A percentile compares a stretch with the other conserved stretches of the same genome.
Conservation (phyloP, 92 coral and sea anemone species). For the Virgularia gustaviana region DNA sequence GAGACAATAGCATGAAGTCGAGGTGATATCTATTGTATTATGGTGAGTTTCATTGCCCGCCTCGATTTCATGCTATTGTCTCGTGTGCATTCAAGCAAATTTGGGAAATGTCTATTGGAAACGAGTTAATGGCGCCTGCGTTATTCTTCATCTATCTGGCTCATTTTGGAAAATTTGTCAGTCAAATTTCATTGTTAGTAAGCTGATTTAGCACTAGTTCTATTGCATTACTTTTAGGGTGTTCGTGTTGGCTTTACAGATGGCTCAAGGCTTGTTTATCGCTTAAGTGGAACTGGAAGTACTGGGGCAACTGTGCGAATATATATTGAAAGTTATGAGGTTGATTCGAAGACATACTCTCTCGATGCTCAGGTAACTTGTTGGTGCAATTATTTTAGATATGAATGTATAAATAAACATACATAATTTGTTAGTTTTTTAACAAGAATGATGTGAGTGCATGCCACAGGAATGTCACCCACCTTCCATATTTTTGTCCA, state of each 20-base stretch:
- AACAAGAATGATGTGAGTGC: too few relatives aligned
- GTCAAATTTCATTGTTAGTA: background rate
- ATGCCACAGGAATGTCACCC: too few relatives aligned
- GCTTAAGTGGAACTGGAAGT: conserved; percentile 96
- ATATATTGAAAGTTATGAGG: conserved; percentile 87
- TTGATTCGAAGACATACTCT: conserved; percentile 60
- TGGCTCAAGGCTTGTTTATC: conserved; percentile 85
- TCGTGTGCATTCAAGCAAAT: too few relatives aligned
- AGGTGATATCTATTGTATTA: too few relatives aligned
- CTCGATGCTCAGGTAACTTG: conserved; percentile 85
- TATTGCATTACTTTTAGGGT: conserved; percentile 51
- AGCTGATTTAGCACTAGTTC: background rate
- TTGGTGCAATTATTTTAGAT: too few relatives aligned
- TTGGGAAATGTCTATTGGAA: too few relatives aligned
- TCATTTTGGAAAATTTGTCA: too few relatives aligned
- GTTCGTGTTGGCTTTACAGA: conserved; percentile 76
- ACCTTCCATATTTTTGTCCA: too few relatives aligned
- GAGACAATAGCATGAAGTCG: too few relatives aligned
- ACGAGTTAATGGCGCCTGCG: background rate
- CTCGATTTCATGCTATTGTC: too few relatives aligned
- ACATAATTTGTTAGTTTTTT: background rate
- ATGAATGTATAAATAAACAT: too few relatives aligned
- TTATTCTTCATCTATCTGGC: background rate
- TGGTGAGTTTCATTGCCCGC: too few relatives aligned
- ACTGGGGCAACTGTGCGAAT: conserved; percentile 87